Base-by-base conservation (phyloP, 2,888 invertebrate genomes). In the Trichacis sp. region DNA sequence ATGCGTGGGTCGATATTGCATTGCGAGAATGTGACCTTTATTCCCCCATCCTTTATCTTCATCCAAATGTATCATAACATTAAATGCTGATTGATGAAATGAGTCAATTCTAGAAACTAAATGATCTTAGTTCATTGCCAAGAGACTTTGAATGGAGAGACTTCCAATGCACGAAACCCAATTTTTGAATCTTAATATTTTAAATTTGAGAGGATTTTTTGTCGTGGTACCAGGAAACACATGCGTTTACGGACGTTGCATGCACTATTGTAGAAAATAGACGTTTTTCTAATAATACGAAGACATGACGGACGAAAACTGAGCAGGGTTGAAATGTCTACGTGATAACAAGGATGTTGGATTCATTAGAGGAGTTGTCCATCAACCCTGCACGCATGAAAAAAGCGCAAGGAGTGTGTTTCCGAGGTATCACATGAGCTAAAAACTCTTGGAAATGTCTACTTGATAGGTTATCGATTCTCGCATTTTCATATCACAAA, bases 91-190 rank as follows among this genome's bases (percentile, higher is more conserved):
- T 42, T 9, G 15, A 42, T 3, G 15, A 42, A 15, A 17, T 42
- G 15, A 12, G 11, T 20, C 18, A n/a, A n/a, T n/a, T n/a, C n/a
- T n/a, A n/a, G n/a, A n/a, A n/a, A n/a, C n/a, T n/a, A n/a, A n/a
- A n/a, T n/a, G n/a, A n/a, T n/a, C n/a, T n/a, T n/a, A n/a, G n/a
- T n/a, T n/a, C n/a, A n/a, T n/a, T n/a, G n/a, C n/a, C n/a, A n/a
- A n/a, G n/a, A n/a, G n/a, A n/a, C n/a, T n/a, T n/a, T n/a, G n/a
- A n/a, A n/a, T n/a, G n/a, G n/a, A n/a, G 73, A 73, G 69, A 70
- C 61, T 55, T 73, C 75, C 69, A 56, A 46, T 79, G 80, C 80
- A 80, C 76, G 80, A 74, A 50, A 76, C 77, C 76, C 55, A 63
- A 57, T 70, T 19, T 36, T 33, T 60, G 52, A 38, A 24, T 19